Conservation (phyloP, 2,888 invertebrate species). For the Drosophila greeni region DNA sequence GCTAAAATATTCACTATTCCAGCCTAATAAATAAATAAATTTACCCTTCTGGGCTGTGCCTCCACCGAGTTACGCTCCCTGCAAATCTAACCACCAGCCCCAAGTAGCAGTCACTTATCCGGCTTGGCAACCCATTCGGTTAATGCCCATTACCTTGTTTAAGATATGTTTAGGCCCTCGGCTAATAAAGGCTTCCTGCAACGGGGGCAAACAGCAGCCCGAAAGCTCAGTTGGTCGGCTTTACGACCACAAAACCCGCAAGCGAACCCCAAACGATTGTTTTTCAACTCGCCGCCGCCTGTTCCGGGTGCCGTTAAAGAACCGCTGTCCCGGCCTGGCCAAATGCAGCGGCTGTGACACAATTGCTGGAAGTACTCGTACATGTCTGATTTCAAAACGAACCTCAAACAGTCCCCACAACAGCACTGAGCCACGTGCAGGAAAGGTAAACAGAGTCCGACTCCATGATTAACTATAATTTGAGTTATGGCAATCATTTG, state of each 20-base stretch:
- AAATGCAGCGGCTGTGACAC: conserved; percentile 57
- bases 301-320: conserved; percentile 55
- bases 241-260: conserved; percentile 65
- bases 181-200: conserved; percentile 16
- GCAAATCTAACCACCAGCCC: neutral
- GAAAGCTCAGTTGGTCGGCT: conserved; percentile 54
- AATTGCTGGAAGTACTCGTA: conserved; percentile 45
- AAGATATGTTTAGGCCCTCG: conserved; percentile 9
- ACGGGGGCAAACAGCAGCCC: conserved; percentile 20
- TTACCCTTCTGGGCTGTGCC: neutral
- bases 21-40: neutral
- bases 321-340: conserved; percentile 19
- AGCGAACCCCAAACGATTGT: conserved; percentile 45
- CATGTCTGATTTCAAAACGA: conserved; percentile 11
- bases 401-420: conserved; percentile 12
- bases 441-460: neutral
- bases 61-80: neutral
- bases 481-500: conserved; percentile 56
- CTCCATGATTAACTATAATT: conserved; percentile 51
- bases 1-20: neutral
- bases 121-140: conserved; percentile 20
- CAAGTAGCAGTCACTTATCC: conserved; percentile 9
- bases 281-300: conserved; percentile 52
- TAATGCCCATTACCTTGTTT: conserved; percentile 22
- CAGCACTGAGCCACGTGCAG: conserved; percentile 22